Conservation (phyloP, 2,797 vertebrate genomes). For the Pangasius sanitwongsei region DNA sequence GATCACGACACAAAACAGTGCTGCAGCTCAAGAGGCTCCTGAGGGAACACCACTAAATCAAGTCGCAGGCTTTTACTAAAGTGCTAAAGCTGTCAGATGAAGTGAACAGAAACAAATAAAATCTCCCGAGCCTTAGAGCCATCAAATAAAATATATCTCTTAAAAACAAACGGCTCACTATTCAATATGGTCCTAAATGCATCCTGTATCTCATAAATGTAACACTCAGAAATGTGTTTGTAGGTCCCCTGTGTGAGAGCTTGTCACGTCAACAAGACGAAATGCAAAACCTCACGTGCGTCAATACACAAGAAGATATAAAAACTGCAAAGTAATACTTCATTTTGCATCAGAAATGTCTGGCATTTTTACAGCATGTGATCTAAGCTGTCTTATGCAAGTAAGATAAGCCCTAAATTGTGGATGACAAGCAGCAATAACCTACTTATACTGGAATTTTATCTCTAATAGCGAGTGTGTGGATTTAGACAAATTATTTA, state of each 20-base stretch:
- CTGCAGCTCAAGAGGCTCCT: conserved; percentile 10
- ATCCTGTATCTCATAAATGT: conserved; percentile 21
- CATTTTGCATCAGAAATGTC: conserved; percentile 47
- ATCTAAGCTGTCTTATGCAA: conserved; percentile 12
- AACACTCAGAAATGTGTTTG: conserved; percentile 2
- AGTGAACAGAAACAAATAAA: conserved; percentile 45
- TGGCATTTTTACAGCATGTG: conserved; percentile 46
- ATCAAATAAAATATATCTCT: conserved; percentile 40
- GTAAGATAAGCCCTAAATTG: neutral
- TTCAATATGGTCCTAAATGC: conserved; percentile 15
- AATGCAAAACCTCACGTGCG: conserved; percentile 23
- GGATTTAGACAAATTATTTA: conserved; percentile 13
- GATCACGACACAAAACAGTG: conserved; percentile 30
- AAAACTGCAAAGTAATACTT: conserved; percentile 27
- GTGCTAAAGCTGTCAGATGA: conserved; percentile 40
- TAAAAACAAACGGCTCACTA: conserved; percentile 37
- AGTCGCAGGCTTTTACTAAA: conserved; percentile 43
- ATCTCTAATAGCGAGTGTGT: neutral
- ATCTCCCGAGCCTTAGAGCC: conserved; percentile 25
- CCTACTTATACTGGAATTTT: neutral
- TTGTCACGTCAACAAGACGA: conserved; percentile 27
- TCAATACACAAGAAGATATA: conserved; percentile 24
- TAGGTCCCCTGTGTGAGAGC: conserved; percentile 14
- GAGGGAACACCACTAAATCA: conserved; percentile 34
- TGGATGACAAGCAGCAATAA: conserved; percentile 3